Evolutionary conservation across 2,113 vertebrate genomes (phyloP), one percentile per base, ranked within the genome.

Genomic region (Mobula birostris): DNA sequence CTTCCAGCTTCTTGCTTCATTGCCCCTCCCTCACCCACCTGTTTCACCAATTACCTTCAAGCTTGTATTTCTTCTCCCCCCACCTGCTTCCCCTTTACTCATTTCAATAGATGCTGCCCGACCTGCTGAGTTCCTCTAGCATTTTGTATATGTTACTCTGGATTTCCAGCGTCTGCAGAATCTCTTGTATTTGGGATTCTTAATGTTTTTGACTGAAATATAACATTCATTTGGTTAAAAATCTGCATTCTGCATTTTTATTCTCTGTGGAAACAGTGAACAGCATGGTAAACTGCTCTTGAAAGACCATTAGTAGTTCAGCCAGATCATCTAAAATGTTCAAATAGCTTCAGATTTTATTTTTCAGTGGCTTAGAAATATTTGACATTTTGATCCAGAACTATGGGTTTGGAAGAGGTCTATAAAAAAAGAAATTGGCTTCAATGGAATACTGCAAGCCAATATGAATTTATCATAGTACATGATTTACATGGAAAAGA

Each of bases 351-450:
- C 61, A 90, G n/a, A 90, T 32, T 66, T 32, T 66, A 5, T 19
- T 90, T 66, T 63, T 90, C 32, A 74, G 85, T 29, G n/a, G 85
- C 85, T 32, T 66, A 90, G 29, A 90, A 90, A 63, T 9, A 90
- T 27, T 58, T 88, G 85, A 6, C 85, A 11, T 90, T 66, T 90
- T 66, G 63, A 83, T 56, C 40, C 7, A 11, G 63, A 90, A 90
- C 14, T 19, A 15, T 36, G 85, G n/a, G n/a, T 15, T n/a, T 90
- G 85, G 29, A 90, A 90, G 15, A 90, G 17, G 61, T 90, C 19
- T 32, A 19, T 7, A 7, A 66, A 29, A 90, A 29, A 24, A 12
- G 7, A 88, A 63, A 88, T 68, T 63, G 29, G 29, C n/a, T 68
- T 32, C 63, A 74, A n/a, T n/a, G 7, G 4, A 58, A 15, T 14